Conservation (phyloP, 2,888 invertebrate genomes). For the Tricholauxania praeusta region DNA sequence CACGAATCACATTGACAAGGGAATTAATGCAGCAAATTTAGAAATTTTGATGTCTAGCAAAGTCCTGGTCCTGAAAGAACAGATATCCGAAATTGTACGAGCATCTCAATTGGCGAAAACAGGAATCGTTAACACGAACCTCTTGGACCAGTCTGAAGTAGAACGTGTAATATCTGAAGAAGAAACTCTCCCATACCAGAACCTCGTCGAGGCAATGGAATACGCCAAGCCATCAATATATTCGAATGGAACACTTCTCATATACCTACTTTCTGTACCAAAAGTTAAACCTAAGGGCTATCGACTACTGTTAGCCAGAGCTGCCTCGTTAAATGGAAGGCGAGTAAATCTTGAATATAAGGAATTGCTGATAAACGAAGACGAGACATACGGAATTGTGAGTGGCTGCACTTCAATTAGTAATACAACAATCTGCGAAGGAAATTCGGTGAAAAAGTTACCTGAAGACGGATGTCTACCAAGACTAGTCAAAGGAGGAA, state of each 20-base stretch:
- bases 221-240: neutral
- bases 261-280: neutral
- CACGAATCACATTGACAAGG: neutral
- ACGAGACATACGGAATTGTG: too few relatives aligned
- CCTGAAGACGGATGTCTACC: neutral
- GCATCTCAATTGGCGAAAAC: neutral
- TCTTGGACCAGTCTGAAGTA: slow-evolving; percentile 17
- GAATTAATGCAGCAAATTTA: neutral
- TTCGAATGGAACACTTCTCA: neutral
- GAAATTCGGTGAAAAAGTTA: too few relatives aligned
- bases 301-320: neutral
- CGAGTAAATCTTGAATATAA: too few relatives aligned
- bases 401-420: too few relatives aligned
- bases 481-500: neutral
- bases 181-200: neutral
- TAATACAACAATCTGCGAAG: too few relatives aligned
- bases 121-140: slow-evolving; percentile 30
- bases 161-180: slow-evolving; percentile 8
- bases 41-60: neutral
- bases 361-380: too few relatives aligned
- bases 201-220: neutral
- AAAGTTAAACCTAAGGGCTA: neutral
- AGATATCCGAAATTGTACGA: slow-evolving; percentile 36
- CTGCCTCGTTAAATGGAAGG: neutral
- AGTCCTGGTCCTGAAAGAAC: slow-evolving; percentile 30